phyloP scores from a whole-genome alignment of 2,797 vertebrate genomes.

The Notoglanidium macrostoma region DNA sequence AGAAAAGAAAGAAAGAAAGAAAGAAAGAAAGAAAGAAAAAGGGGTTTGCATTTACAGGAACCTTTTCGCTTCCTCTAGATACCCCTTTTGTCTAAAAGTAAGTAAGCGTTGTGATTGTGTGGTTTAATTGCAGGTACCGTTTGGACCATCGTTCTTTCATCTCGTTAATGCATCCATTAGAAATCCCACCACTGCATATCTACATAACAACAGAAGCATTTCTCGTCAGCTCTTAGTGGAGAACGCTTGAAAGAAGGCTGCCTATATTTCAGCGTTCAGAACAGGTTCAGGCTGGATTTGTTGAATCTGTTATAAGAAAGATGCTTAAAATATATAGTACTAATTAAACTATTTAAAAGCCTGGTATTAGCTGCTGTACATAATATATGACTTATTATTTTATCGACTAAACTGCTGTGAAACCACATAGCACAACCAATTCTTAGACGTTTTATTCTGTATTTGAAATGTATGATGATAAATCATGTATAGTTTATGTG shows the following conservation, averaged over 20 bases:
- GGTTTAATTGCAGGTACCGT: conserved; percentile 42
- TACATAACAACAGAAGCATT: conserved; percentile 40
- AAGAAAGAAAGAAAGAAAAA: neutral
- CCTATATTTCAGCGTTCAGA: neutral
- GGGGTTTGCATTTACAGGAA: neutral
- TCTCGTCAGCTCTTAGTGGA: conserved; percentile 3
- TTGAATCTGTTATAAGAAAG: neutral
- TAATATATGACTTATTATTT: neutral
- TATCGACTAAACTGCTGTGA: neutral
- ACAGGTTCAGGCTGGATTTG: neutral
- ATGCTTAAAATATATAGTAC: neutral
- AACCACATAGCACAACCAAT: neutral
- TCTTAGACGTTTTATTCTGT: neutral
- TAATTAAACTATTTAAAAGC: neutral
- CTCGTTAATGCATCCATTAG: conserved; percentile 26
- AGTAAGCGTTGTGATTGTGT: conserved; percentile 13
- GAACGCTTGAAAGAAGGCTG: neutral
- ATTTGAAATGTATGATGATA: neutral
- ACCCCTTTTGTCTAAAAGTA: conserved; percentile 32
- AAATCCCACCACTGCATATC: conserved; percentile 31
- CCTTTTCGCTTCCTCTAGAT: neutral
- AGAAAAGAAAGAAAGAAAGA: neutral
- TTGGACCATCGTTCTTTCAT: conserved; percentile 36
- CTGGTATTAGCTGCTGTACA: neutral
- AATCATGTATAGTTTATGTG: neutral